Evolutionary conservation across 2,797 vertebrate species (phyloP).

Genomic region (Chelon auratus): DNA sequence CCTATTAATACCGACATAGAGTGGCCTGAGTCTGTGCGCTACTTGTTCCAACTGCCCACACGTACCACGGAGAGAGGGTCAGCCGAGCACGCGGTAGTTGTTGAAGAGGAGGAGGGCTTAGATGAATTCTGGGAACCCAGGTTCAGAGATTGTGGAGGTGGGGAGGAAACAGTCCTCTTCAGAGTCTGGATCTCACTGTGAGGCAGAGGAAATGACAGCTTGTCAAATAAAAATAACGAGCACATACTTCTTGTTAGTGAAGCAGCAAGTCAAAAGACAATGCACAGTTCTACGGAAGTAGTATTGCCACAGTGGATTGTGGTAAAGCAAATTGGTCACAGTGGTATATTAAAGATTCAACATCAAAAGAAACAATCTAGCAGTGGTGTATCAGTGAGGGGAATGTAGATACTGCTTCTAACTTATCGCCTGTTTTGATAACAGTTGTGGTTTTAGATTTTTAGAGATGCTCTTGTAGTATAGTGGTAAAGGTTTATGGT

Average conservation of each 20-base stretch:
- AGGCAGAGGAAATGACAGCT: conserved; percentile 7
- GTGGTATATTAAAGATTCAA: conserved; percentile 8
- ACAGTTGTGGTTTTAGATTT: conserved; percentile 25
- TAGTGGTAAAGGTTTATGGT: conserved; percentile 17
- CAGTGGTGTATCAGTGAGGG: not conserved
- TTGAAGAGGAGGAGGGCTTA: conserved; percentile 73
- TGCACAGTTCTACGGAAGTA: not conserved
- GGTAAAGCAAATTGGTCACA: conserved; percentile 4
- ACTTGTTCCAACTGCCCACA: conserved; percentile 17
- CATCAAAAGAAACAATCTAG: not conserved
- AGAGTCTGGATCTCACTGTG: conserved; percentile 93
- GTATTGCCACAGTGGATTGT: not conserved
- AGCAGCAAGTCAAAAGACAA: not conserved
- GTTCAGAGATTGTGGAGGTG: conserved; percentile 77
- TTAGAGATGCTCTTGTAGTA: not conserved
- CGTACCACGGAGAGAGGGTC: conserved; percentile 67
- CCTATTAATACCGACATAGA: not conserved
- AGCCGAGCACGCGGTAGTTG: conserved; percentile 39
- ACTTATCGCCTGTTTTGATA: conserved; percentile 28
- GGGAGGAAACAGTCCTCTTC: conserved; percentile 86
- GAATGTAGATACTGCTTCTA: conserved; percentile 15
- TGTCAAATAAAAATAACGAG: conserved; percentile 2
- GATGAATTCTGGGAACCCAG: conserved; percentile 75
- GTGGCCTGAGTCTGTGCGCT: not conserved
- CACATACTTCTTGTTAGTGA: not conserved